Evolutionary conservation across 1,140 invertebrate species (phyloP), one percentile per base, ranked within the genome.

Genomic region (Calliopsis andreniformis): DNA sequence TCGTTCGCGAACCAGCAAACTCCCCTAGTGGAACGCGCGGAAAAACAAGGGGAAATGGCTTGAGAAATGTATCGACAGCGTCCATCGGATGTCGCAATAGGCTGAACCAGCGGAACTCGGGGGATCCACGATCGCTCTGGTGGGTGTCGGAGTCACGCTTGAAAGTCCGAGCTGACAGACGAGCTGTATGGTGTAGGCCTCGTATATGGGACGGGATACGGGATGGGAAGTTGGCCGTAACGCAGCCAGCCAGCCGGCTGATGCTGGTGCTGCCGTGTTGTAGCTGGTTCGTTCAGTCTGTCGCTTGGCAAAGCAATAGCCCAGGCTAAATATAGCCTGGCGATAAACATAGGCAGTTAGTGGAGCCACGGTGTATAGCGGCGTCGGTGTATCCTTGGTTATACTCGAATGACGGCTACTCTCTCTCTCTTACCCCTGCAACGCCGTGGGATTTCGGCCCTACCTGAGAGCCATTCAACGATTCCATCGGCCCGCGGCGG

Each of bases 281-380:
- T 75, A 75, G 71, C 39, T 80, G 61, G 53, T 79, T 68, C 59
- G 56, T 58, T 61, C 64, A 14, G 68, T 82, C 77, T 85, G 82
- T 87, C 83, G 86, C 80, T 87, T 67, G 87, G 84, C 84, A 63
- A 83, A 88, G 88, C 87, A 86, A 89, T 86, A 86, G 84, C 78
- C 78, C 63, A 62, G 68, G 71, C 87, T 89, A 89, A 88, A 89
- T 88, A 87, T 89, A 89, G 87, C 86, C 69, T 35, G 68, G 79
- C 85, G 88, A 89, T 89, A 89, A 89, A 89, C 86, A 88, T 80
- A 84, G 80, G 79, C 82, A 88, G 87, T 88, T 88, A 88, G 87
- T 84, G 79, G 62, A 83, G 84, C 79, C 79, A 67, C 70, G 62
- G 45, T 84, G 84, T 75, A 75, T 82, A 76, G 76, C 76, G 76